Conservation (phyloP, 2,888 invertebrate genomes). For the Cerastis rubricosa region DNA sequence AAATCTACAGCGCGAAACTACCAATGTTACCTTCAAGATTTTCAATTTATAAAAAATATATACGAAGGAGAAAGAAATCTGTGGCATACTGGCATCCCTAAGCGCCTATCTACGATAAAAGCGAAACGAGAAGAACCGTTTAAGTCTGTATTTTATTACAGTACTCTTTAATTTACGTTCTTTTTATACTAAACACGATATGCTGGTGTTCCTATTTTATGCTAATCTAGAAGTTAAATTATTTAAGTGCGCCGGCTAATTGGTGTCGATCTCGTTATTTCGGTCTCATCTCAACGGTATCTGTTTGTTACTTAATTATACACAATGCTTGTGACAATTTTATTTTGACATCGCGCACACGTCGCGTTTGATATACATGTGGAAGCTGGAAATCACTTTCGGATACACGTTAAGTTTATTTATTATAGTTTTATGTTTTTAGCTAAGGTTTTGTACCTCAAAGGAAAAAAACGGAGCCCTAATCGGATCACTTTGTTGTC, state of each 20-base stretch:
- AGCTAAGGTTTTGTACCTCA: too few species aligned
- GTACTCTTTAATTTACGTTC: constrained; percentile 69
- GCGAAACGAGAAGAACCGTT: constrained; percentile 74
- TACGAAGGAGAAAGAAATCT: constrained; percentile 25
- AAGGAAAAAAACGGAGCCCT: too few species aligned
- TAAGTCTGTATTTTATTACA: constrained; percentile 77
- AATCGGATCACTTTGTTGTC: too few species aligned
- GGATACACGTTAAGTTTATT: too few species aligned
- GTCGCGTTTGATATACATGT: too few species aligned
- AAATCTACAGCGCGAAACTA: constrained; percentile 31
- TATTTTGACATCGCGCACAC: too few species aligned
- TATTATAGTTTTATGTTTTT: too few species aligned
- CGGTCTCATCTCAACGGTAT: too few species aligned
- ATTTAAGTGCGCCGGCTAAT: constrained; percentile 17
- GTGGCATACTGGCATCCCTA: constrained; percentile 73
- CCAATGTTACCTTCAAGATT: constrained; percentile 26
- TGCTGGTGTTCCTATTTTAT: constrained; percentile 36
- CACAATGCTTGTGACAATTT: too few species aligned
- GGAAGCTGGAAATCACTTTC: too few species aligned
- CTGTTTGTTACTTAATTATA: too few species aligned
- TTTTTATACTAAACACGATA: constrained; percentile 60
- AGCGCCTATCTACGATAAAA: constrained; percentile 68
- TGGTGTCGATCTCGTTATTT: not conserved
- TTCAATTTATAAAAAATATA: constrained; percentile 61
- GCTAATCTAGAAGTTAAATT: constrained; percentile 29